Evolutionary conservation across 1,140 invertebrate species (phyloP).

Genomic region (Phenacoccus solenopsis): DNA sequence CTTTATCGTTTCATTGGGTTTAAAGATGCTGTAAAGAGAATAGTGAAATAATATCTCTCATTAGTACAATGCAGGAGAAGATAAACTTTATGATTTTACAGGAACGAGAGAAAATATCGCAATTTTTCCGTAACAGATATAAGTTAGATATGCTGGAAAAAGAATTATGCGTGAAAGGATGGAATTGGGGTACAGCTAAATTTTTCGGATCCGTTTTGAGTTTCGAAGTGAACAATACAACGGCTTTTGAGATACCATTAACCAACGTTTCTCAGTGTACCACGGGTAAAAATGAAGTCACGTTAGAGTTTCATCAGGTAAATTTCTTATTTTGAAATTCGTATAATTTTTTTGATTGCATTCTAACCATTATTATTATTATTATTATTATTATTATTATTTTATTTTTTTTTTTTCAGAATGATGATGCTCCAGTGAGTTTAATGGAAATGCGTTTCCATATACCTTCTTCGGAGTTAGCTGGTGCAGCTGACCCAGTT

Average conservation of each 20-base stretch:
- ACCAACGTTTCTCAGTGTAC: slow-evolving; percentile 92
- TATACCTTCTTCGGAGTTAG: slow-evolving; percentile 75
- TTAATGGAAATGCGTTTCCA: slow-evolving; percentile 97
- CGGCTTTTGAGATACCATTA: slow-evolving; percentile 93
- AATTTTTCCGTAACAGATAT: slow-evolving; percentile 74
- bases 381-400: too few species aligned
- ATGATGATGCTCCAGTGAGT: slow-evolving; percentile 94
- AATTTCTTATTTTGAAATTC: slow-evolving; percentile 1
- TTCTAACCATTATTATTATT: too few species aligned
- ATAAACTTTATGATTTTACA: too few species aligned
- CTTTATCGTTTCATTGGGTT: slow-evolving; percentile 89
- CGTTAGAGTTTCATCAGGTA: slow-evolving; percentile 92
- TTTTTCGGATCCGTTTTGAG: slow-evolving; percentile 84
- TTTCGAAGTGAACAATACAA: slow-evolving; percentile 80
- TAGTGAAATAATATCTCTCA: too few species aligned
- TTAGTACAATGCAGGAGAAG: too few species aligned
- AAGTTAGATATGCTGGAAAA: slow-evolving; percentile 77
- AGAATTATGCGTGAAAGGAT: slow-evolving; percentile 89
- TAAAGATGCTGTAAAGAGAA: slow-evolving; percentile 63
- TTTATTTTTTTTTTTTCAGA: too few species aligned
- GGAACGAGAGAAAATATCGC: slow-evolving; percentile 71
- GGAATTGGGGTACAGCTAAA: slow-evolving; percentile 97
- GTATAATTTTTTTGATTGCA: too few species aligned
- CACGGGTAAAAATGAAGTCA: slow-evolving; percentile 97
- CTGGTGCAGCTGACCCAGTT: slow-evolving; percentile 76